These are phyloP conservation scores for Ceratina calcarata DNA, from an alignment of 1,140 invertebrate genomes.

Conservation along the genomic window DNA sequence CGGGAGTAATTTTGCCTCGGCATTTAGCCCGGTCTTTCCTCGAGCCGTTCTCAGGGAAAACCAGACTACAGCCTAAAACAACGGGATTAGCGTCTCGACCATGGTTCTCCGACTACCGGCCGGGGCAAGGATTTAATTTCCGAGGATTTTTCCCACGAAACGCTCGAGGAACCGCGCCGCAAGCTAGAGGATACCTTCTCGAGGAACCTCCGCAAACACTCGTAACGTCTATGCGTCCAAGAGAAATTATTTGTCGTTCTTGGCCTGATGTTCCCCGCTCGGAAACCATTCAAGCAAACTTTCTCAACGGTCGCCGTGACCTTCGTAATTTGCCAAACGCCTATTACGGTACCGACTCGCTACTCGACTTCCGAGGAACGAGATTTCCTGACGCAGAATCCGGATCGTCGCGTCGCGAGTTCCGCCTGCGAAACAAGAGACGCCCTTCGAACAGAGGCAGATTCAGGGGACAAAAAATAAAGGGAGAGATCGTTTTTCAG, in stretches of 20 bases:
- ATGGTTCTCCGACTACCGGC: slow-evolving; percentile 6
- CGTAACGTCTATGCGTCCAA: slow-evolving; percentile 73
- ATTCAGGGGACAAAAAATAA: not conserved
- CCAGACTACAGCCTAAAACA: slow-evolving; percentile 52
- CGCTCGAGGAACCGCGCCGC: not conserved
- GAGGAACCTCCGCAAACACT: slow-evolving; percentile 71
- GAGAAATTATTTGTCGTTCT: slow-evolving; percentile 74
- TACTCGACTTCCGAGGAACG: too few relatives aligned
- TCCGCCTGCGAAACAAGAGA: not conserved
- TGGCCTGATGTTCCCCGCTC: slow-evolving; percentile 50
- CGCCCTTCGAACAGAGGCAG: not conserved
- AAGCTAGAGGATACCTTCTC: slow-evolving; percentile 46
- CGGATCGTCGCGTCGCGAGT: too few relatives aligned
- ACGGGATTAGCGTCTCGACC: slow-evolving; percentile 62
- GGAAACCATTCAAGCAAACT: too few relatives aligned
- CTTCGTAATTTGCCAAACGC: too few relatives aligned
- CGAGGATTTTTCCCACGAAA: slow-evolving; percentile 74
- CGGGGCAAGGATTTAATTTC: slow-evolving; percentile 68
- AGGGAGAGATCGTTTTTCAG: slow-evolving; percentile 52
- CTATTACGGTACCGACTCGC: too few relatives aligned
- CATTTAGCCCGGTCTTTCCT: too few relatives aligned
- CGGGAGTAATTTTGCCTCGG: slow-evolving; percentile 47
- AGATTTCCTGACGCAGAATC: too few relatives aligned
- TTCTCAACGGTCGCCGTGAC: too few relatives aligned
- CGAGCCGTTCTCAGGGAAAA: not conserved